phyloP scores from a whole-genome alignment of 2,113 vertebrate genomes.

The Candoia aspera region DNA sequence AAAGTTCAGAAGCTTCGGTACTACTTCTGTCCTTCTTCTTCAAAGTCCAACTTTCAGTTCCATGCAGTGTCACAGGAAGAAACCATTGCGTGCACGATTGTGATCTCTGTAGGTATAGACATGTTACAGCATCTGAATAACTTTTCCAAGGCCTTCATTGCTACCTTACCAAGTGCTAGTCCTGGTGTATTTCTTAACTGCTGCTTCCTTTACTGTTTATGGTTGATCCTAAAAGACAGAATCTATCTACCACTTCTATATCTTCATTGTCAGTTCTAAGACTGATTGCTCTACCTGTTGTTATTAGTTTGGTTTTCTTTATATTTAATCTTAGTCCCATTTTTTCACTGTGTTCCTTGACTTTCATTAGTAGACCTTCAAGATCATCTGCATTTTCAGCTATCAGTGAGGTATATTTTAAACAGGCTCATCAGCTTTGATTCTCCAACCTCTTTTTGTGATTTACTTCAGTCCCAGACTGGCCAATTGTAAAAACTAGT shows the following conservation, averaged over 20 bases:
- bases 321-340: neutral
- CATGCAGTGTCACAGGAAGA: neutral
- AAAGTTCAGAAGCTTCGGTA: neutral
- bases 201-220: neutral
- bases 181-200: neutral
- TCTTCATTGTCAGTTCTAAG: neutral
- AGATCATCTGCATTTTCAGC: neutral
- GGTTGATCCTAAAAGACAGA: neutral
- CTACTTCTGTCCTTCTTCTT: too few relatives aligned
- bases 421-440: neutral
- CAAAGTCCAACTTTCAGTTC: too few relatives aligned
- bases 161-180: neutral
- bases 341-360: neutral
- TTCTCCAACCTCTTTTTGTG: neutral
- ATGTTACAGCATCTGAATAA: neutral
- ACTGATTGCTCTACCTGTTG: neutral
- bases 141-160: neutral
- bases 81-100: neutral
- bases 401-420: neutral
- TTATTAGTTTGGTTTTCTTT: too few relatives aligned
- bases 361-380: neutral
- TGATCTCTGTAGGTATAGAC: neutral
- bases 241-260: neutral
- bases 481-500: neutral
- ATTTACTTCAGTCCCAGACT: neutral